These are phyloP conservation scores for Pangasius djambal DNA, from an alignment of 2,797 vertebrate species.

Conservation along the genomic window DNA sequence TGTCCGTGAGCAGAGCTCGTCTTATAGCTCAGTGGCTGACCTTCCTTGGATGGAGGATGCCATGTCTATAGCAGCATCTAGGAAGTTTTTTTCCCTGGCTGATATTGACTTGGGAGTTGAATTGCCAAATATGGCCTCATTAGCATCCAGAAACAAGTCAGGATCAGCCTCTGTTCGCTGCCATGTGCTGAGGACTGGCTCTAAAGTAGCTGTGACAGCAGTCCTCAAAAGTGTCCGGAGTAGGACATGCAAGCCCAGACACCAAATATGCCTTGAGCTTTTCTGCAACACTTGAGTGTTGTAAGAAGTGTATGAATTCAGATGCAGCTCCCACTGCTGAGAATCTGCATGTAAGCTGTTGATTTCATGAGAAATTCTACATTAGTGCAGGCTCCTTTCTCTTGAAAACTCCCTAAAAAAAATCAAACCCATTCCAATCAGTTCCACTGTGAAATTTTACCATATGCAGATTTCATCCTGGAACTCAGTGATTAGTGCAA, in stretches of 20 bases:
- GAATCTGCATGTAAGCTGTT: not conserved
- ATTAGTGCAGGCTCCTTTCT: not conserved
- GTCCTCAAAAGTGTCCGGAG: not conserved
- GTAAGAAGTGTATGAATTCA: not conserved
- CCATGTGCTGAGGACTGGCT: not conserved
- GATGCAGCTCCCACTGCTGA: not conserved
- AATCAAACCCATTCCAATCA: not conserved
- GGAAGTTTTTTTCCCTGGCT: not conserved
- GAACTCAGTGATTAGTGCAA: not conserved
- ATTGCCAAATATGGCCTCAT: constrained; percentile 9
- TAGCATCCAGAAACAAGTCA: not conserved
- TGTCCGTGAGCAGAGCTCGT: not conserved
- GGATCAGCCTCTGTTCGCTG: not conserved
- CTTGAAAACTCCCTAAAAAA: not conserved
- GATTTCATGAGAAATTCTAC: not conserved
- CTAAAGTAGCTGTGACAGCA: not conserved
- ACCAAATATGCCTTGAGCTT: not conserved
- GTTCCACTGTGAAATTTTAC: not conserved
- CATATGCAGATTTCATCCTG: not conserved
- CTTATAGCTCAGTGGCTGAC: not conserved
- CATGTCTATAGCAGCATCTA: not conserved
- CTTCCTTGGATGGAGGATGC: not conserved
- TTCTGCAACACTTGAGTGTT: not conserved
- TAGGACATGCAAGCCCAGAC: not conserved
- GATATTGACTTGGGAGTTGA: not conserved